Conservation (phyloP, 2,888 invertebrate species). For the Nomada flava region DNA sequence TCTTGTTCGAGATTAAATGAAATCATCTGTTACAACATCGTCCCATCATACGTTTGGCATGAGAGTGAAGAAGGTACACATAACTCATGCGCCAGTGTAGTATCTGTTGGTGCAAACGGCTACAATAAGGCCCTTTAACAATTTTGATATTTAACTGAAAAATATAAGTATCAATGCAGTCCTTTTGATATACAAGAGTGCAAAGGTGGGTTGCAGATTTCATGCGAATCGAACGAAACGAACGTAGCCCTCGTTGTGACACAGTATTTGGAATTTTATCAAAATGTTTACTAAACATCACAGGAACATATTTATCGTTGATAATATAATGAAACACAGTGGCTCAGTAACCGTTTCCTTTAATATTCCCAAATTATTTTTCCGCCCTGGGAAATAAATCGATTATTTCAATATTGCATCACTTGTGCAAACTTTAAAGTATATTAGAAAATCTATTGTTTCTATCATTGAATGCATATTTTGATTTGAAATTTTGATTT, state of each 20-base stretch:
- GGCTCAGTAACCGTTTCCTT: background rate
- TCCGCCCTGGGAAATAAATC: background rate
- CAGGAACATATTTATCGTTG: constrained; percentile 14
- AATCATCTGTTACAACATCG: constrained; percentile 66
- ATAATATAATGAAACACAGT: constrained; percentile 28
- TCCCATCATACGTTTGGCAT: constrained; percentile 42
- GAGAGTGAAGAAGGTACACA: constrained; percentile 18
- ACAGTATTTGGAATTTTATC: constrained; percentile 13
- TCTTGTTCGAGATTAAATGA: constrained; percentile 61
- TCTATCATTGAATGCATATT: constrained; percentile 2
- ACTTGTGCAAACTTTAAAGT: background rate
- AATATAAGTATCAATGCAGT: constrained; percentile 65
- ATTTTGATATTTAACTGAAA: constrained; percentile 40
- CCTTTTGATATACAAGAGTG: constrained; percentile 62
- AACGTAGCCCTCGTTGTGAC: constrained; percentile 2
- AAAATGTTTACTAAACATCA: constrained; percentile 64
- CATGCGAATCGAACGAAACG: background rate
- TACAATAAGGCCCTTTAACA: constrained; percentile 49
- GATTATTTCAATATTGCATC: background rate
- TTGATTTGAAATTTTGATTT: background rate
- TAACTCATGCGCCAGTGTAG: constrained; percentile 50
- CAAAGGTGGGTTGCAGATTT: constrained; percentile 63
- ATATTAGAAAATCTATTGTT: background rate
- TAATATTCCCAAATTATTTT: background rate
- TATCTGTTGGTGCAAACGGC: constrained; percentile 44